Conservation (phyloP, 2,113 vertebrate genomes). For the Salvelinus alpinus region DNA sequence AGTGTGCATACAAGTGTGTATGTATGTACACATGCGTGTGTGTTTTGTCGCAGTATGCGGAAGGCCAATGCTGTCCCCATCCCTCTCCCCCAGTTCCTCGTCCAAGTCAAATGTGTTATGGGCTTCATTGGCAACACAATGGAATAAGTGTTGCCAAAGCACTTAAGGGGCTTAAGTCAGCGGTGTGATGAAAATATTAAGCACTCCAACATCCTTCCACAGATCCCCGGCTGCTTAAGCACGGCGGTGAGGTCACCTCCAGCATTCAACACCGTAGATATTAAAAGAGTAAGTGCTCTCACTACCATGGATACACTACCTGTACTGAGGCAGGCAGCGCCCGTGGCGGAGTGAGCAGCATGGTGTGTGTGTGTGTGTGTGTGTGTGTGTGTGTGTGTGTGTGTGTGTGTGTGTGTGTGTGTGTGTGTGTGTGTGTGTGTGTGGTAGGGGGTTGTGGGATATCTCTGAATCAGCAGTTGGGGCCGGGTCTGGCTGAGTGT, state of each 20-base stretch:
- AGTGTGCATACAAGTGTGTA: not conserved
- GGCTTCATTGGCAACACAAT: slow-evolving; percentile 73
- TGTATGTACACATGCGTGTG: not conserved
- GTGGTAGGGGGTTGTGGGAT: slow-evolving; percentile 62
- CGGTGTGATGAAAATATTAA: slow-evolving; percentile 77
- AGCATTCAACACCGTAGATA: slow-evolving; percentile 63
- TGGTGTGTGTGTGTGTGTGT: too few relatives aligned
- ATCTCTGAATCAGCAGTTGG: slow-evolving; percentile 64
- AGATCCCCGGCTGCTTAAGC: slow-evolving; percentile 67
- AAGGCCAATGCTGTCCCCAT: not conserved
- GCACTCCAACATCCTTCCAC: slow-evolving; percentile 68
- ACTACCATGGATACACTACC: slow-evolving; percentile 7
- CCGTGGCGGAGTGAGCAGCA: not conserved
- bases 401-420: too few relatives aligned
- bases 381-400: too few relatives aligned
- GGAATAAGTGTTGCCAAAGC: slow-evolving; percentile 81
- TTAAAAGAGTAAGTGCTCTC: slow-evolving; percentile 13
- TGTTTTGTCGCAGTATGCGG: slow-evolving; percentile 2
- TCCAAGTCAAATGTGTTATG: slow-evolving; percentile 76
- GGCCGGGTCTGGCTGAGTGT: slow-evolving; percentile 46
- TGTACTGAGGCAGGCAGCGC: not conserved
- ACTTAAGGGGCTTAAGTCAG: slow-evolving; percentile 79
- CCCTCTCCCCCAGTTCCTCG: slow-evolving; percentile 43
- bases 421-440: too few relatives aligned
- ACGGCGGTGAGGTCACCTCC: slow-evolving; percentile 62